Percentiles rank a stretch among this genome's conserved stretches.
Evolutionary conservation across 1,140 invertebrate species (phyloP).

Genomic region (Dendrolimus kikuchii): DNA sequence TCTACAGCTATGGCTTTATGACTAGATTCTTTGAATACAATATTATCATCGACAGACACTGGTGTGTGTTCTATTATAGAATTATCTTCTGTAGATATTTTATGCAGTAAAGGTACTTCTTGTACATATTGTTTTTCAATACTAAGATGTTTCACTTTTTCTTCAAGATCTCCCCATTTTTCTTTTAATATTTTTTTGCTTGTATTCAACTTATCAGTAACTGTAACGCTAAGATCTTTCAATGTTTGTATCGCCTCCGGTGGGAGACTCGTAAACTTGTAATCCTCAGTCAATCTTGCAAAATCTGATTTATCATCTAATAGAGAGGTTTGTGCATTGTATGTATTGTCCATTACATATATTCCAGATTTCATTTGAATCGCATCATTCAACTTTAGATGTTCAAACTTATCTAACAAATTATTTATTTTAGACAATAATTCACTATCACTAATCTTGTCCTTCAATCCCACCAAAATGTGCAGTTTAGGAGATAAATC

Average conservation of each 20-base stretch:
- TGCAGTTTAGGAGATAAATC: conserved; percentile 55
- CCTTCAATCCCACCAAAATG: conserved; percentile 58
- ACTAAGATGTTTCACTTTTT: conserved; percentile 57
- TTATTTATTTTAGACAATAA: conserved; percentile 33
- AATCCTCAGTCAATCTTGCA: conserved; percentile 40
- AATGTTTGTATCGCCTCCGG: conserved; percentile 67
- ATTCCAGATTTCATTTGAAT: conserved; percentile 71
- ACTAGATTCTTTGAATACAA: conserved; percentile 65
- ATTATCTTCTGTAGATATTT: conserved; percentile 26
- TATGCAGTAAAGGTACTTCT: conserved; percentile 15
- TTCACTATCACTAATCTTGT: conserved; percentile 49
- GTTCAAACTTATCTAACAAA: conserved; percentile 57
- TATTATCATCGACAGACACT: conserved; percentile 35
- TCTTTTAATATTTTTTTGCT: conserved; percentile 70
- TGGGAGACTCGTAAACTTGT: conserved; percentile 38
- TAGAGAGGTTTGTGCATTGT: conserved; percentile 49
- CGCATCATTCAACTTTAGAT: conserved; percentile 47
- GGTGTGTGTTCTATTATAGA: conserved; percentile 23
- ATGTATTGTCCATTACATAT: conserved; percentile 70
- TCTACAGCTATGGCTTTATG: conserved; percentile 51
- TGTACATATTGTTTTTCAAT: conserved; percentile 30
- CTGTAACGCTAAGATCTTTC: conserved; percentile 64
- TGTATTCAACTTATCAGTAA: conserved; percentile 65
- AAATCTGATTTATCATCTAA: conserved; percentile 34
- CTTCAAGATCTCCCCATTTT: conserved; percentile 65